Evolutionary conservation across 2,888 invertebrate species (phyloP), one percentile per base, ranked within the genome.

Genomic region (Keiferia lycopersicella): DNA sequence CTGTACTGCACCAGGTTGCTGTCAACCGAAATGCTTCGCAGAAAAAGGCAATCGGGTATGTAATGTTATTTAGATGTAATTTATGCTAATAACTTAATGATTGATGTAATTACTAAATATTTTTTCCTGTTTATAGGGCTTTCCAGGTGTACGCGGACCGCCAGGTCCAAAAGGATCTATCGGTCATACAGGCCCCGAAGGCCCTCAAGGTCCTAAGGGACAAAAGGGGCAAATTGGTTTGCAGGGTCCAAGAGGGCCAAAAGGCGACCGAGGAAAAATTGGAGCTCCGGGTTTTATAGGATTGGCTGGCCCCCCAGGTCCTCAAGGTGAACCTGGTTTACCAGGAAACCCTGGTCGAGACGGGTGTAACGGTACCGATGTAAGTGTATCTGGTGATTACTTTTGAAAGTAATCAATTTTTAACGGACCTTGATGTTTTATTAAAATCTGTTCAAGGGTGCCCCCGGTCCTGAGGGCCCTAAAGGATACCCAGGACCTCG

Each of bases 331-430:
- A 64, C 73, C 93, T 0, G 96, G 98, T 61, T 77, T 92, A 0
- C 92, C 96, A n/a, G 98, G 98, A 72, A 89, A 94, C 53, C 95
- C 96, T 50, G 99, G 99, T 62, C 91, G 96, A 75, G 98, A 99
- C 81, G 99, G 99, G 11, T 99, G 99, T 81, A 98, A 99, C 79
- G 99, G 99, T 77, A 97, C 98, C 63, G 98, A 98, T 85, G 97
- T 97, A 93, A 93, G 94, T 41, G 41, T 0, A 6, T 34, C 1
- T 38, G 34, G 0, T 14, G 1, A 53, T 60, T 50, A 50, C 26
- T 22, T 60, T 38, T 50, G 4, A 8, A 34, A 34, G 3, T 4
- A 26, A 26, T 26, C 2, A 26, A 26, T 26, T 26, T 26, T 26
- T 26, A 26, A 2, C 2, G 26, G 26, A 2, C 6, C 26, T 26